A percentile compares a stretch with the other conserved stretches of the same genome.
phyloP scores from a whole-genome alignment of 2,113 vertebrate species.

The Lathamus discolor region DNA sequence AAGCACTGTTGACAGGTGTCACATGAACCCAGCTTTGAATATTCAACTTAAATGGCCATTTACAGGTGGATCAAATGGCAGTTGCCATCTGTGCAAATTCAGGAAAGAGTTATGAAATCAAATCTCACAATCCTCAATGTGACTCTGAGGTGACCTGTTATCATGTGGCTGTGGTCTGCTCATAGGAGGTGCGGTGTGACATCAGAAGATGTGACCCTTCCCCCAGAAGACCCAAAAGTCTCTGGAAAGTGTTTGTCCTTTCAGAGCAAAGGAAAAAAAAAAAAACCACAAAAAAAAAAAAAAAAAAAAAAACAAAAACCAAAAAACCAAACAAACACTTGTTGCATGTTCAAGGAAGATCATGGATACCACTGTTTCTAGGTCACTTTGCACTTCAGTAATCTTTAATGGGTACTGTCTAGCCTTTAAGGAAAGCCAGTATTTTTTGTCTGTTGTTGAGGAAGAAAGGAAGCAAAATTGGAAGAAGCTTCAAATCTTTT shows the following conservation, averaged over 20 bases:
- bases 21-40: background rate
- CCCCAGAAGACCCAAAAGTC: background rate
- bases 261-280: background rate
- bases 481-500: background rate
- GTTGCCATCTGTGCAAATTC: background rate
- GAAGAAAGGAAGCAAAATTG: background rate
- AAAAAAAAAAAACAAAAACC: background rate
- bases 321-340: background rate
- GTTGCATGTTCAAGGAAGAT: background rate
- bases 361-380: background rate
- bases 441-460: background rate
- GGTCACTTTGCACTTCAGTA: background rate
- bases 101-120: background rate
- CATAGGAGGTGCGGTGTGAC: background rate
- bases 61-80: background rate
- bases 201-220: background rate
- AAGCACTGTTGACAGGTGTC: background rate
- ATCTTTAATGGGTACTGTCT: background rate
- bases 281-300: background rate
- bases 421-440: background rate
- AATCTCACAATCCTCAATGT: background rate
- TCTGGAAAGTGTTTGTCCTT: background rate
- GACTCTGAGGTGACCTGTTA: background rate
- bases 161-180: accelerated
- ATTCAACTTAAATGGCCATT: background rate